Base-by-base conservation (phyloP, 2,888 invertebrate species). In the Scaptomyza polygonia region DNA sequence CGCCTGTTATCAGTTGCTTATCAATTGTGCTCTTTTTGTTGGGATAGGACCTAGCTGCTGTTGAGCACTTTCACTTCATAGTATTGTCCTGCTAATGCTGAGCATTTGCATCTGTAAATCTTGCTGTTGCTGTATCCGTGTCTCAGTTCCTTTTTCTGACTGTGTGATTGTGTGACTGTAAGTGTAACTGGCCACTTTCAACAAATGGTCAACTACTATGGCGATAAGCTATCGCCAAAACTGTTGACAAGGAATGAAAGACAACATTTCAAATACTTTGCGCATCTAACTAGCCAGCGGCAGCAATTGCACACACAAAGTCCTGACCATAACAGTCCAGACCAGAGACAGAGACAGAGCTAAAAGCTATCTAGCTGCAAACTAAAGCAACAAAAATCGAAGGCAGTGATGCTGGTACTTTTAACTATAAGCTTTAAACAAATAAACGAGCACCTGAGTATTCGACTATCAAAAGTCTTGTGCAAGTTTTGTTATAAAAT, bases 1-100 rank as follows among this genome's bases (percentile, higher is more conserved):
- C 21, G 44, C 39, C 51, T 52, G 76, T 88, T 88, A 77, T 85
- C 87, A 82, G 80, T 68, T 51, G 67, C 66, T 71, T 64, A 72
- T 77, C 77, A 36, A 36, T 40, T 49, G 18, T n/a, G 29, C 9
- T 44, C 42, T 44, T 54, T 44, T 53, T 79, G 75, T 88, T 83
- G 86, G 88, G 88, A 86, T 83, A 88, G 83, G 86, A 69, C 57
- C 70, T 45, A 2, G 1, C 21, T 29, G 39, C 45, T 43, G 39
- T n/a, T n/a, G 29, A 16, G 12, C 8, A 30, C 9, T 25, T 18
- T 44, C 21, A 30, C 9, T 25, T 14, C 39, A 49, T 34, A 14
- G 14, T 34, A 11, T 34, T n/a, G 32, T n/a, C 12, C 3, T 9
- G 21, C 14, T 34, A 12, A 25, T 12, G 3, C 29, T 29, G 29